Evolutionary conservation across 2,888 invertebrate species (phyloP).

Genomic region (Loripinus fragilis): DNA sequence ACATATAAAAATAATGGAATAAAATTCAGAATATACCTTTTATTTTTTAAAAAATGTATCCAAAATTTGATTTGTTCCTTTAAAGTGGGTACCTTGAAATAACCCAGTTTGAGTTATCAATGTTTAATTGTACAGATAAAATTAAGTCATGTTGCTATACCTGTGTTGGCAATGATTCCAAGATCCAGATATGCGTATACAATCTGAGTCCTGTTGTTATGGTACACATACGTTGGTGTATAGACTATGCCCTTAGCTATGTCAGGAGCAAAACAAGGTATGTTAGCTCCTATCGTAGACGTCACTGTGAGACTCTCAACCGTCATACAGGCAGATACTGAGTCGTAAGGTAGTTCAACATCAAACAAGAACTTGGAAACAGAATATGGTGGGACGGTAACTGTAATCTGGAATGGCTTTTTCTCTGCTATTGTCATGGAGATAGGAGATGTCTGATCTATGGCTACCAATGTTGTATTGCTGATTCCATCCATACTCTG

Average conservation of each 20-base stretch:
- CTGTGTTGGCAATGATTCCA: constrained; percentile 78
- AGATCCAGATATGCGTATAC: constrained; percentile 67
- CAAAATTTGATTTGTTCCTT: no score
- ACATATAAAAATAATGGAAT: no score
- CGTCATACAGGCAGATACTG: constrained; percentile 68
- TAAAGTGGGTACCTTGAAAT: no score
- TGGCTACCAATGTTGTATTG: constrained; percentile 57
- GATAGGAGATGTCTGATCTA: constrained; percentile 43
- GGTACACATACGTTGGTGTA: constrained; percentile 58
- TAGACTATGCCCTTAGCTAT: constrained; percentile 42
- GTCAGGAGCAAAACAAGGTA: constrained; percentile 27
- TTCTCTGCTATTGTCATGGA: constrained; percentile 58
- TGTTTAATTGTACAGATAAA: no score
- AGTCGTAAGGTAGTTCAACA: constrained; percentile 64
- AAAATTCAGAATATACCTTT: no score
- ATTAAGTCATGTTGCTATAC: no score
- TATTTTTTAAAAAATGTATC: no score
- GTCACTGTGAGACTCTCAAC: constrained; percentile 62
- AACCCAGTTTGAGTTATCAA: no score
- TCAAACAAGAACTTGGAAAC: constrained; percentile 68
- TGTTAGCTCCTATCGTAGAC: constrained; percentile 49
- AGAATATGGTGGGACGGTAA: constrained; percentile 63
- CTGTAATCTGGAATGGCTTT: constrained; percentile 54
- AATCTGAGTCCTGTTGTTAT: constrained; percentile 66
- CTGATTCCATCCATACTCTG: constrained; percentile 46